Conservation (phyloP, 2,888 invertebrate genomes). For the Steinernema carpocapsae region DNA sequence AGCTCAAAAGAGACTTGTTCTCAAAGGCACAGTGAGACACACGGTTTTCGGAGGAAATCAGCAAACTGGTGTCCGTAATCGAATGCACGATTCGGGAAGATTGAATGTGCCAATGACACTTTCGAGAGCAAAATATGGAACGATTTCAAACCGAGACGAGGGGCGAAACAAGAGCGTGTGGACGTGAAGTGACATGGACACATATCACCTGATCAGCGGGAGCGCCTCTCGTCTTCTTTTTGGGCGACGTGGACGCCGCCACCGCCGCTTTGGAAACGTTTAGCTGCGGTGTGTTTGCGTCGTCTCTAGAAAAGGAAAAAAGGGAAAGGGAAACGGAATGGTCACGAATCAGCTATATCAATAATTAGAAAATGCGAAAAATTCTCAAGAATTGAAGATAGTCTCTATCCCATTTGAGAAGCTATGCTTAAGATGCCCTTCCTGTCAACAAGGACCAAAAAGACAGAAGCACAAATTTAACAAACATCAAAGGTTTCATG, state of each 20-base stretch:
- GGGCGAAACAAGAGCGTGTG: not conserved
- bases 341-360: not conserved
- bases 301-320: no score
- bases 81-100: constrained; percentile 3
- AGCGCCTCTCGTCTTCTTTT: no score
- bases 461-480: not conserved
- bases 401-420: not conserved
- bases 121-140: constrained; percentile 2
- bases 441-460: not conserved
- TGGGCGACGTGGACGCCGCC: no score
- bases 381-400: no score
- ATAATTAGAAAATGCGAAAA: not conserved
- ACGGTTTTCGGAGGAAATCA: no score
- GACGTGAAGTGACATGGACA: no score
- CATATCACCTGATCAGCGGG: no score
- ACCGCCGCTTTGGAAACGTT: no score
- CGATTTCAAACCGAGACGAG: not conserved
- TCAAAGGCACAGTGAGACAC: no score
- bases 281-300: no score
- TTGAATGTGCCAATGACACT: not conserved
- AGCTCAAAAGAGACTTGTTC: no score
- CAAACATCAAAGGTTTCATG: no score
- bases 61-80: constrained; percentile 5
- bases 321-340: not conserved
- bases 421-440: not conserved